phyloP scores from a whole-genome alignment of 2,888 invertebrate species.

The Campoletis raptor region DNA sequence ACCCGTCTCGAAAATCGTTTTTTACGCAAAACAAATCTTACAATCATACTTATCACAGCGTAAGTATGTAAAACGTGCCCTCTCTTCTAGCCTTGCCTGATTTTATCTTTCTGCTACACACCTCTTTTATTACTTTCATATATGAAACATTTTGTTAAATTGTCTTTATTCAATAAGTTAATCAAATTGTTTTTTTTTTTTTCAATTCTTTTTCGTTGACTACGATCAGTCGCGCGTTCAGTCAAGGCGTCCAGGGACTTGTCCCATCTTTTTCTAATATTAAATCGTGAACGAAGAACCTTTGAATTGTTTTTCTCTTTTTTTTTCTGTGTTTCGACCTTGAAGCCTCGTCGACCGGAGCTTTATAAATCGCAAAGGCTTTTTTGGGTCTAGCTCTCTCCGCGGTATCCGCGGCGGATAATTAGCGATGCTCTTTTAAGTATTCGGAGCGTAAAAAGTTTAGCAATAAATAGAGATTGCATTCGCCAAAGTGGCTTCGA shows the following conservation, averaged over 20 bases:
- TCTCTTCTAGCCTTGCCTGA: conserved; percentile 74
- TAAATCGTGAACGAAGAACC: conserved; percentile 36
- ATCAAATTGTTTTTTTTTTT: conserved; percentile 6
- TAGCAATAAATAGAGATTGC: conserved; percentile 67
- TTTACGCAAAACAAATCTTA: conserved; percentile 70
- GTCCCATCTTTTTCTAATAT: conserved; percentile 29
- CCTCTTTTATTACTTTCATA: conserved; percentile 28
- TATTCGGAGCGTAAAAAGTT: conserved; percentile 60
- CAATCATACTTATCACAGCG: conserved; percentile 82
- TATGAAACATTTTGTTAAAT: neutral
- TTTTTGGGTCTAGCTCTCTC: conserved; percentile 26
- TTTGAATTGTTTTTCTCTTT: neutral
- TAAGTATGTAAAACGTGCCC: conserved; percentile 77
- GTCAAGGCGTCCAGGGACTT: conserved; percentile 51
- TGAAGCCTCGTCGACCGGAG: conserved; percentile 63
- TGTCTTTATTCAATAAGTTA: neutral
- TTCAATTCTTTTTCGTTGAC: conserved; percentile 40
- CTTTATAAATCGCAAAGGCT: conserved; percentile 44
- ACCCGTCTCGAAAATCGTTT: neutral
- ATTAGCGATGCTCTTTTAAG: conserved; percentile 64
- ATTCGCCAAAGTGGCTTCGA: conserved; percentile 38
- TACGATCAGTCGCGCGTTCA: conserved; percentile 61
- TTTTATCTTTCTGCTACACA: conserved; percentile 48
- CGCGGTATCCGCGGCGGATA: conserved; percentile 45
- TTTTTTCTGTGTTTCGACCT: conserved; percentile 51